These are phyloP conservation scores for Montipora cactus DNA, from an alignment of 64 coral and sea anemone species.

Conservation along the genomic window DNA sequence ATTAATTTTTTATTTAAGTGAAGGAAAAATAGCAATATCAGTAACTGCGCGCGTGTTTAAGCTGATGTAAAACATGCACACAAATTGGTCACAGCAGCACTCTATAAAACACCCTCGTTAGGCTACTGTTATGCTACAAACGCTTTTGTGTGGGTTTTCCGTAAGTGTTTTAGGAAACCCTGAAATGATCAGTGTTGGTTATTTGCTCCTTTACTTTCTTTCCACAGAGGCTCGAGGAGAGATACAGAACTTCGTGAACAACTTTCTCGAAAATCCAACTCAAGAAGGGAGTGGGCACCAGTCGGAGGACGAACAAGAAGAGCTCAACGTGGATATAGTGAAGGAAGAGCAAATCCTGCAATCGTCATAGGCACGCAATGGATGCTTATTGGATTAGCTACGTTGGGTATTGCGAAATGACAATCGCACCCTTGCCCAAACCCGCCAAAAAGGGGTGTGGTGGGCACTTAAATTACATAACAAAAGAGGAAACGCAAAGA, in stretches of 20 bases:
- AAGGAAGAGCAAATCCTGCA: constrained; percentile 54
- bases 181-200: too few relatives aligned
- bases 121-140: too few relatives aligned
- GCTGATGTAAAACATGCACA: neutral
- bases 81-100: neutral
- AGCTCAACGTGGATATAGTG: constrained; percentile 25
- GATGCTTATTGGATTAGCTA: neutral
- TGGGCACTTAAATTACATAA: too few relatives aligned
- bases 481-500: neutral
- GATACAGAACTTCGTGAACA: constrained; percentile 88
- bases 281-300: constrained; percentile 43
- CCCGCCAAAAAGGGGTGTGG: too few relatives aligned
- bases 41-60: neutral
- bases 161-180: too few relatives aligned
- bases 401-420: too few relatives aligned
- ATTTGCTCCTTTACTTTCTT: neutral
- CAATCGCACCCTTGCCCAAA: too few relatives aligned
- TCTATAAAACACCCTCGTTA: neutral
- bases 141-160: neutral
- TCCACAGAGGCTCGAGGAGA: constrained; percentile 80
- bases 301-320: constrained; percentile 19
- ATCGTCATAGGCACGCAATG: constrained; percentile 22
- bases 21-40: neutral
- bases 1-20: neutral
- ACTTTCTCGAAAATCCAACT: constrained; percentile 87